These are phyloP conservation scores for Plagodis dolabraria DNA, from an alignment of 2,888 invertebrate genomes.

Conservation along the genomic window DNA sequence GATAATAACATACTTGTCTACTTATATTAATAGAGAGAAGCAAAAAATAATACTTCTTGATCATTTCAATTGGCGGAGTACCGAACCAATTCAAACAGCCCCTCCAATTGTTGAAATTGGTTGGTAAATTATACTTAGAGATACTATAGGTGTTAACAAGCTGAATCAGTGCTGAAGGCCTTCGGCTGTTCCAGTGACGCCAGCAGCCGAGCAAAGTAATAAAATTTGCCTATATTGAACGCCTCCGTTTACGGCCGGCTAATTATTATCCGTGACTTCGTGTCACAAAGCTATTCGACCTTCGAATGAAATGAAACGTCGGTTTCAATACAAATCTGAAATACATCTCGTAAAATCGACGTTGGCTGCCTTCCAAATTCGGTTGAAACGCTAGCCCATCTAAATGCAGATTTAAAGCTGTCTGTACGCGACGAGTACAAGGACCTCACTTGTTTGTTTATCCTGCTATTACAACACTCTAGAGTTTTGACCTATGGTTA, in stretches of 20 bases:
- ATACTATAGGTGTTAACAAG: slow-evolving; percentile 51
- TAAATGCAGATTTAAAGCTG: slow-evolving; percentile 38
- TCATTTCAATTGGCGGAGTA: slow-evolving; percentile 15
- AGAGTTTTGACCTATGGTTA: slow-evolving; percentile 12
- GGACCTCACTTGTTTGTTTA: slow-evolving; percentile 29
- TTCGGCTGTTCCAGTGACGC: slow-evolving; percentile 45
- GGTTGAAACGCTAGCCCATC: slow-evolving; percentile 39
- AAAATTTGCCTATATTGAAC: slow-evolving; percentile 49
- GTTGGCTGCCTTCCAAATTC: slow-evolving; percentile 54
- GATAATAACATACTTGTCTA: too few relatives aligned
- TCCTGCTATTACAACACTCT: slow-evolving; percentile 20
- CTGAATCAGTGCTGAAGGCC: slow-evolving; percentile 61
- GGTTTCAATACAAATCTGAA: slow-evolving; percentile 39
- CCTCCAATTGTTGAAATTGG: slow-evolving; percentile 49
- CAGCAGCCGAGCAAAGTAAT: slow-evolving; percentile 49
- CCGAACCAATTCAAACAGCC: slow-evolving; percentile 27
- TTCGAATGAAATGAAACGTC: slow-evolving; percentile 37
- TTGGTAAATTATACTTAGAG: slow-evolving; percentile 44
- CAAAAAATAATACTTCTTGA: not conserved
- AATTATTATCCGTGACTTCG: slow-evolving; percentile 50
- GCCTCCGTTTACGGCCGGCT: slow-evolving; percentile 50
- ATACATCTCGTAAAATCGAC: slow-evolving; percentile 33
- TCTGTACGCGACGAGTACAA: slow-evolving; percentile 37
- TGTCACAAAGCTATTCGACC: slow-evolving; percentile 40
- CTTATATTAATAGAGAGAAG: too few relatives aligned